phyloP scores from a whole-genome alignment of 2,888 invertebrate species.

The Flexamia atlantica region DNA sequence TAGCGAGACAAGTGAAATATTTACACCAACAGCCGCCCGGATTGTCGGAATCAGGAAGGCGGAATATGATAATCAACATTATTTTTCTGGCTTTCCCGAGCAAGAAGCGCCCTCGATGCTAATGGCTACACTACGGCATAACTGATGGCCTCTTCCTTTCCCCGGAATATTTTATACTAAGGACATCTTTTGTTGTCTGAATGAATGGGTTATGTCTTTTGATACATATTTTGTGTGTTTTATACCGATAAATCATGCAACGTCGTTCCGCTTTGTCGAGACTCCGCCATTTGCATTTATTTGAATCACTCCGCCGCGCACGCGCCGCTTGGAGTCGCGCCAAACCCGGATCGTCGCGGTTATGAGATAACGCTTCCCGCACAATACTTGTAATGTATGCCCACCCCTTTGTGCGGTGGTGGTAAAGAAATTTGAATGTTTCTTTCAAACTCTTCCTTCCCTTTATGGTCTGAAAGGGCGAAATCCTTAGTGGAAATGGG shows the following conservation, averaged over 20 bases:
- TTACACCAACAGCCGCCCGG: constrained; percentile 10
- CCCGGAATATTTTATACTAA: constrained; percentile 61
- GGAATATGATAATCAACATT: constrained; percentile 61
- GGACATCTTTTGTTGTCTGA: constrained; percentile 62
- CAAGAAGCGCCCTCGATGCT: background rate
- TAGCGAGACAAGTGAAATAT: constrained; percentile 42
- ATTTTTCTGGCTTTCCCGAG: constrained; percentile 52
- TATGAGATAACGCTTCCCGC: constrained; percentile 8
- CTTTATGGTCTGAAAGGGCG: background rate
- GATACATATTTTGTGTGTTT: constrained; percentile 63
- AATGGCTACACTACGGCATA: constrained; percentile 47
- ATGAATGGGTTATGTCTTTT: constrained; percentile 63
- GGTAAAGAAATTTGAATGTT: constrained; percentile 22
- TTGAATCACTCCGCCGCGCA: background rate
- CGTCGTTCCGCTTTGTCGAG: constrained; percentile 21
- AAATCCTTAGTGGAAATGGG: background rate
- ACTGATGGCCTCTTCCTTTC: constrained; percentile 55
- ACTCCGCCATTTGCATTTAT: constrained; percentile 49
- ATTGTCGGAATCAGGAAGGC: constrained; percentile 63
- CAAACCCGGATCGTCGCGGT: background rate
- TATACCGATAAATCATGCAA: constrained; percentile 60
- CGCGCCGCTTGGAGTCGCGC: background rate
- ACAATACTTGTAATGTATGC: constrained; percentile 28
- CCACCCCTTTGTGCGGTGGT: background rate
- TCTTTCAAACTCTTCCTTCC: background rate